phyloP scores from a whole-genome alignment of 1,140 invertebrate genomes.

The Argopecten irradians region DNA sequence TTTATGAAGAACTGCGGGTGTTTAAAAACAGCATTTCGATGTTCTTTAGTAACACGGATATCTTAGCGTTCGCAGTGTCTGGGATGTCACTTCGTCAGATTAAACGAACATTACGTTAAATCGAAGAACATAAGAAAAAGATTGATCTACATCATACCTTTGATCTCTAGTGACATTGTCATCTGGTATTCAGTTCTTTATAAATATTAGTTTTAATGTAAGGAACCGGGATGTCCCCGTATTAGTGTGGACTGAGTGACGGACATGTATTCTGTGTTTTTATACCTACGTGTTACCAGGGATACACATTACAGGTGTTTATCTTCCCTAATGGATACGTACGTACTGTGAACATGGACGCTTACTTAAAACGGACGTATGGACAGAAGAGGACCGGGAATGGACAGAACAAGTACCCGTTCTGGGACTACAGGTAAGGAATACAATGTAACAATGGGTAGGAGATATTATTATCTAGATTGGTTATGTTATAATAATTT shows the following conservation, averaged over 20 bases:
- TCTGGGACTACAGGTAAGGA: background rate
- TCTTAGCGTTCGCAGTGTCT: background rate
- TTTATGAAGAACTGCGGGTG: background rate
- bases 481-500: too few relatives aligned
- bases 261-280: background rate
- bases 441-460: too few relatives aligned
- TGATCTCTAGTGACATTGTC: background rate
- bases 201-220: background rate
- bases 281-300: background rate
- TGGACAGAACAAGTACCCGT: background rate
- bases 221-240: background rate
- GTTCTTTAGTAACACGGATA: background rate
- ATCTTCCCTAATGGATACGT: background rate
- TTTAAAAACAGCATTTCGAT: background rate
- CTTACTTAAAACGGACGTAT: conserved; percentile 13
- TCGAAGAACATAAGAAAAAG: background rate
- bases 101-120: background rate
- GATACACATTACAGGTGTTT: background rate
- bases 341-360: background rate
- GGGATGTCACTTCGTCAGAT: background rate
- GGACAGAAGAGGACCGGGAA: background rate
- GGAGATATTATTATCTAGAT: too few relatives aligned
- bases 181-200: background rate
- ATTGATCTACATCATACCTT: background rate
- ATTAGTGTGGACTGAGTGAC: background rate